Conservation (phyloP, 1,140 invertebrate genomes). For the Andricus grossulariae region DNA sequence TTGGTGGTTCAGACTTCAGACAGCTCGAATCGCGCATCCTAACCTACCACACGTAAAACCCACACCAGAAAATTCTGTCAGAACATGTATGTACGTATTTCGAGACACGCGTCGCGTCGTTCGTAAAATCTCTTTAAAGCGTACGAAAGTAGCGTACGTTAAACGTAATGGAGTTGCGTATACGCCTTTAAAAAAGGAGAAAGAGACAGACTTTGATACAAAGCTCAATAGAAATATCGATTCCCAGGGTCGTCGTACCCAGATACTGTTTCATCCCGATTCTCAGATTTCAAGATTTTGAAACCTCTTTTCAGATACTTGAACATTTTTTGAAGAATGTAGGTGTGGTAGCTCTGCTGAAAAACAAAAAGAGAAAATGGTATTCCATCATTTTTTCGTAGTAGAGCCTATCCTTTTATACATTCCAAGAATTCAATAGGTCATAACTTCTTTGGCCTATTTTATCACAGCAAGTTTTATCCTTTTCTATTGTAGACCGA, state of each 20-base stretch:
- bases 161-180: neutral
- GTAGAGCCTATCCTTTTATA: too few relatives aligned
- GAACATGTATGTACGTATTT: constrained; percentile 15
- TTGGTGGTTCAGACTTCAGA: neutral
- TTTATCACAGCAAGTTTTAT: too few relatives aligned
- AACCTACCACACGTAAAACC: constrained; percentile 35
- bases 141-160: too few relatives aligned
- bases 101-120: neutral
- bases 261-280: constrained; percentile 1
- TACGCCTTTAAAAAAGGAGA: constrained; percentile 23
- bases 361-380: too few relatives aligned
- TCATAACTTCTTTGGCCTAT: too few relatives aligned
- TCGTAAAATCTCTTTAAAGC: too few relatives aligned
- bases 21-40: neutral
- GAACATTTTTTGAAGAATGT: too few relatives aligned
- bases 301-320: neutral
- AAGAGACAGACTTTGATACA: constrained; percentile 51
- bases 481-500: too few relatives aligned
- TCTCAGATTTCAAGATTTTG: neutral
- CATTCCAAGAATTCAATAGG: too few relatives aligned
- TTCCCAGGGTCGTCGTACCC: constrained; percentile 61
- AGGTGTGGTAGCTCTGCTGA: too few relatives aligned
- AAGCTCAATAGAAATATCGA: constrained; percentile 61
- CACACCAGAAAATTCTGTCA: neutral
- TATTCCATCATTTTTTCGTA: too few relatives aligned